Percentiles rank a stretch among this genome's conserved stretches.
phyloP scores from a whole-genome alignment of 2,113 vertebrate species.

The Sebastes schlegelii region DNA sequence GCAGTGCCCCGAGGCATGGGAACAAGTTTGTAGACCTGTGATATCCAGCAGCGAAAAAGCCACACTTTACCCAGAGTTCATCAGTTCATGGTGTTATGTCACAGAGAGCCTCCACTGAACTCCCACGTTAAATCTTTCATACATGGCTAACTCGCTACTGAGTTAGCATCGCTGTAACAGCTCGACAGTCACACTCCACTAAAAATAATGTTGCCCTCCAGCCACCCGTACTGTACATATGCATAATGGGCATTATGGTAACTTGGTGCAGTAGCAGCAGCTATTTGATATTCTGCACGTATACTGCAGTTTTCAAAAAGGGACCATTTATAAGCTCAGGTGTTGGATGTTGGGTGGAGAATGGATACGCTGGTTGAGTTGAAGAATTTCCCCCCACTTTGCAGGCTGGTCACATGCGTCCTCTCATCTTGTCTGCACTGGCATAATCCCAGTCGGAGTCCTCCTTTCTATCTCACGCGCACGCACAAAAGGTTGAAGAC shows the following conservation, averaged over 20 bases:
- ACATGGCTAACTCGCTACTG: constrained; percentile 17
- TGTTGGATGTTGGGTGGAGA: constrained; percentile 19
- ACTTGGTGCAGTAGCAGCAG: constrained; percentile 32
- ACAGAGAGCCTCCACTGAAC: constrained; percentile 37
- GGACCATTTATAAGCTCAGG: constrained; percentile 30
- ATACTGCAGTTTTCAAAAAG: not conserved
- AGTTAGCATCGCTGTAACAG: constrained; percentile 30
- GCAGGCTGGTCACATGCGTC: constrained; percentile 74
- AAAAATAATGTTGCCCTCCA: constrained; percentile 49
- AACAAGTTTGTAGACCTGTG: constrained; percentile 42
- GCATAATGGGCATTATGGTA: constrained; percentile 39
- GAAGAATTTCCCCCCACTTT: constrained; percentile 55
- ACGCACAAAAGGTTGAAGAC: constrained; percentile 37
- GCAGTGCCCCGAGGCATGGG: constrained; percentile 10
- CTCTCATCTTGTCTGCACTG: constrained; percentile 62
- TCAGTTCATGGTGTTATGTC: constrained; percentile 30
- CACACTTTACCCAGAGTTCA: constrained; percentile 37
- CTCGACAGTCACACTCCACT: constrained; percentile 35
- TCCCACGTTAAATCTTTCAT: constrained; percentile 53
- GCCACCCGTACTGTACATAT: constrained; percentile 6
- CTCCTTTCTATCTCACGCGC: constrained; percentile 45
- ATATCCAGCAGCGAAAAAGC: constrained; percentile 41
- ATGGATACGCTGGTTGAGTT: constrained; percentile 33
- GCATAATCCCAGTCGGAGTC: constrained; percentile 66
- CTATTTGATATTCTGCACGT: constrained; percentile 36